These are phyloP conservation scores for Mechanitis messenoides DNA, from an alignment of 2,888 invertebrate species.

Conservation along the genomic window DNA sequence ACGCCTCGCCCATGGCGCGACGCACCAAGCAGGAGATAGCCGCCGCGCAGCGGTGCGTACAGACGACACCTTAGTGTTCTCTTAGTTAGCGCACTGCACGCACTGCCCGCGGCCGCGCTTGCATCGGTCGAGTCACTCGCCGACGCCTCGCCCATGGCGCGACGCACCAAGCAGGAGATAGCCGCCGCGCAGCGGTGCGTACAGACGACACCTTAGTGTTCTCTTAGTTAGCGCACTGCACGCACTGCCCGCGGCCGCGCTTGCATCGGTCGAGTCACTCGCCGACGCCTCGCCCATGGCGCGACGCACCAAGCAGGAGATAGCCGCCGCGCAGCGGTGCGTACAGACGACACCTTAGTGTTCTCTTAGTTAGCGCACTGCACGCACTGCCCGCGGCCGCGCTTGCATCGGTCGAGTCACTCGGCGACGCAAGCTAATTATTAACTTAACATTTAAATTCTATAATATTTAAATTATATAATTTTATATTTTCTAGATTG, in stretches of 20 bases:
- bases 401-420: slow-evolving; percentile 63
- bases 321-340: slow-evolving; percentile 90
- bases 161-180: slow-evolving; percentile 96
- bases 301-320: slow-evolving; percentile 95
- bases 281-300: slow-evolving; percentile 93
- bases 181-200: slow-evolving; percentile 87
- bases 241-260: slow-evolving; percentile 53
- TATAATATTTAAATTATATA: too few species aligned
- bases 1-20: slow-evolving; percentile 93
- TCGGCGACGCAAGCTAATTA: slow-evolving; percentile 75
- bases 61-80: too few species aligned
- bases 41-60: slow-evolving; percentile 84
- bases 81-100: slow-evolving; percentile 37
- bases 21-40: slow-evolving; percentile 97
- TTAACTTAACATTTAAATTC: too few species aligned
- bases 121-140: slow-evolving; percentile 69
- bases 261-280: slow-evolving; percentile 66
- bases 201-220: too few species aligned
- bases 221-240: slow-evolving; percentile 36
- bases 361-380: slow-evolving; percentile 32
- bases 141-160: slow-evolving; percentile 93
- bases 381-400: slow-evolving; percentile 54
- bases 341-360: neutral
- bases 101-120: slow-evolving; percentile 55
- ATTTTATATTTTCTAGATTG: slow-evolving; percentile 49